phyloP scores from a whole-genome alignment of 2,113 vertebrate genomes.

The Panthera leo region DNA sequence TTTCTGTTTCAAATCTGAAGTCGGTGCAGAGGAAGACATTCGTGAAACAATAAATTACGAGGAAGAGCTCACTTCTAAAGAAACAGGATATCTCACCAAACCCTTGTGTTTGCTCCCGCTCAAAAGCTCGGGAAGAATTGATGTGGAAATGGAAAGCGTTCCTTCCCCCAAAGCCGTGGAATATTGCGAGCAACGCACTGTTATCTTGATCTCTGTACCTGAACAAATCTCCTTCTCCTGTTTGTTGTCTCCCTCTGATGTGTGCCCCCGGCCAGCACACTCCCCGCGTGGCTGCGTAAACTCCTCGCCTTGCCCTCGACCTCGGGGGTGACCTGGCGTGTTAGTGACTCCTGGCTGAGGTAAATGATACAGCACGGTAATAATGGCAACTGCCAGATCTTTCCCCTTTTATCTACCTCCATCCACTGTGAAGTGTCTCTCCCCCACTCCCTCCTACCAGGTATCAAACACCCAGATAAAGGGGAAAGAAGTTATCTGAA shows the following conservation, averaged over 20 bases:
- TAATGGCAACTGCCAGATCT: slow-evolving; percentile 42
- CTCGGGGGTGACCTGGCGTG: neutral
- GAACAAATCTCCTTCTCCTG: slow-evolving; percentile 55
- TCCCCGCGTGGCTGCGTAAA: slow-evolving; percentile 12
- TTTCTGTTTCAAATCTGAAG: neutral
- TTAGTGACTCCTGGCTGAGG: slow-evolving; percentile 58
- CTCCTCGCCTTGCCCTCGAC: slow-evolving; percentile 41
- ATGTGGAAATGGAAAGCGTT: neutral
- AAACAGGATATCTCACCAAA: neutral
- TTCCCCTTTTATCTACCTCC: slow-evolving; percentile 56
- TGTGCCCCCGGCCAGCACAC: neutral
- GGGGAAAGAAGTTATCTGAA: slow-evolving; percentile 59
- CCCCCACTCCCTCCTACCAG: slow-evolving; percentile 30
- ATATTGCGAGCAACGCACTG: neutral
- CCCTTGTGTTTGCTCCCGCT: neutral
- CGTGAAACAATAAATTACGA: neutral
- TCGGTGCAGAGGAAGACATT: neutral
- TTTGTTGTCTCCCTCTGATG: slow-evolving; percentile 68
- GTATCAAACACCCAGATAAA: slow-evolving; percentile 65
- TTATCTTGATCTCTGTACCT: slow-evolving; percentile 56
- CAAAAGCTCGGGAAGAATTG: neutral
- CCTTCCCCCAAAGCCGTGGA: neutral
- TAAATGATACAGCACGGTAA: neutral
- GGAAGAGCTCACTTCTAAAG: neutral
- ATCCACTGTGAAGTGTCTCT: neutral